Base-by-base conservation (phyloP, 1,140 invertebrate species). In the Babylonia areolata region DNA sequence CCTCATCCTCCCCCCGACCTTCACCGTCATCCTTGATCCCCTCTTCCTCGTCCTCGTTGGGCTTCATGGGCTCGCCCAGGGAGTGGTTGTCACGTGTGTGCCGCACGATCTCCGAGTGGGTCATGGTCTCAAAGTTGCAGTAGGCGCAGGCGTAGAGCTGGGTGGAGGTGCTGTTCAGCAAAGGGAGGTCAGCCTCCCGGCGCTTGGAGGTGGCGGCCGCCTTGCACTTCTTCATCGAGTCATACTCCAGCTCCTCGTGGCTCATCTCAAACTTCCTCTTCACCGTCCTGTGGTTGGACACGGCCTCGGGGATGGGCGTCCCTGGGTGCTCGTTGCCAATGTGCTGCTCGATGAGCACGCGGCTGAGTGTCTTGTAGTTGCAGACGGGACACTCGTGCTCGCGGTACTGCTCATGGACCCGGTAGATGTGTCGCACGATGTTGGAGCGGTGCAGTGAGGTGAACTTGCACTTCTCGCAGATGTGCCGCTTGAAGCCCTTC, bases 371-470 rank as follows among this genome's bases (percentile, higher is more conserved):
- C 81, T 88, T 86, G 78, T 89, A 89, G 46, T 73, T 86, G 81
- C 89, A 89, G 31, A 85, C 31, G 2, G 87, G 85, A 77, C 89
- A 89, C 33, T 84, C 83, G 51, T 88, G 87, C 37, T 87, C 85
- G 54, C 85, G 54, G 51, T 89, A 89, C 69, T 87, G 88, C 86
- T 89, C 89, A 46, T 89, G 89, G 46, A 89, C 84, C 17, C 87
- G 85, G 46, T 88, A 88, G 40, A 89, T 86, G 64, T 89, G 89
- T 1, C 89, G 78, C 28, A 88, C 85, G 28, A 89, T 77, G 51
- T 89, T 89, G 35, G 89, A 88, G 3, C 89, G 84, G 54, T 89
- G 89, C 6, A 89, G 71, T 33, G 89, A 89, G 51, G 89, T 89
- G 64, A 89, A 89, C 46, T 85, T 87, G 77, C 89, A 89, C 37